A percentile compares a stretch with the other conserved stretches of the same genome.
Evolutionary conservation across 2,797 vertebrate species (phyloP).

Genomic region (Jordanella pulchra): DNA sequence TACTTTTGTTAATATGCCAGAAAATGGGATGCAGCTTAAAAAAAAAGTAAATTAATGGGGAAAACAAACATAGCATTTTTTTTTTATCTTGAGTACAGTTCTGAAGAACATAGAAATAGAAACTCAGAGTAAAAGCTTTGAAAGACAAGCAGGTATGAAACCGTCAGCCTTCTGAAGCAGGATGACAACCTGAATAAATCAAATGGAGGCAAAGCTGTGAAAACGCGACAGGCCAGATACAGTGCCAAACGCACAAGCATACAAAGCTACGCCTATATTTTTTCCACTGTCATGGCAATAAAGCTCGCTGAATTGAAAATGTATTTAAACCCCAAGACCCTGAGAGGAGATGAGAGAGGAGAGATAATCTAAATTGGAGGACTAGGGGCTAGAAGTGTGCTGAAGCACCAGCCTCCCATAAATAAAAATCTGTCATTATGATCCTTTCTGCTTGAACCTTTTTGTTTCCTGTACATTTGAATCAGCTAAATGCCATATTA

Average conservation of each 20-base stretch:
- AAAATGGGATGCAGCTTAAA: neutral
- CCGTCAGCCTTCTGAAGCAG: constrained; percentile 2
- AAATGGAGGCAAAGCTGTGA: neutral
- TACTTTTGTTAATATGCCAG: neutral
- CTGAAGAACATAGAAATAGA: neutral
- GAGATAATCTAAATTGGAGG: neutral
- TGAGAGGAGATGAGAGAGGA: neutral
- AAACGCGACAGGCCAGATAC: neutral
- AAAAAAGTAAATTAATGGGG: neutral
- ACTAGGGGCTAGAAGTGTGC: neutral
- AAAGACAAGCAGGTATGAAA: constrained; percentile 8
- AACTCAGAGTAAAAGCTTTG: neutral
- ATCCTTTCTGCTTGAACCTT: neutral
- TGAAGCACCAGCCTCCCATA: neutral
- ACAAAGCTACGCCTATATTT: neutral
- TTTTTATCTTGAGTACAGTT: neutral
- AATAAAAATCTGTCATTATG: neutral
- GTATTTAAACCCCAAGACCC: neutral
- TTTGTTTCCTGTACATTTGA: neutral
- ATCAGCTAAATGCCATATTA: neutral
- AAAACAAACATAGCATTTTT: neutral
- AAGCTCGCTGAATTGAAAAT: constrained; percentile 13
- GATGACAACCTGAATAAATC: constrained; percentile 6
- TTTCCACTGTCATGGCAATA: constrained; percentile 27
- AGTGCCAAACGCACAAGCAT: neutral